Percentiles rank a stretch among this genome's conserved stretches.
Evolutionary conservation across 2,888 invertebrate genomes (phyloP).

Genomic region (Morpho deidamia): DNA sequence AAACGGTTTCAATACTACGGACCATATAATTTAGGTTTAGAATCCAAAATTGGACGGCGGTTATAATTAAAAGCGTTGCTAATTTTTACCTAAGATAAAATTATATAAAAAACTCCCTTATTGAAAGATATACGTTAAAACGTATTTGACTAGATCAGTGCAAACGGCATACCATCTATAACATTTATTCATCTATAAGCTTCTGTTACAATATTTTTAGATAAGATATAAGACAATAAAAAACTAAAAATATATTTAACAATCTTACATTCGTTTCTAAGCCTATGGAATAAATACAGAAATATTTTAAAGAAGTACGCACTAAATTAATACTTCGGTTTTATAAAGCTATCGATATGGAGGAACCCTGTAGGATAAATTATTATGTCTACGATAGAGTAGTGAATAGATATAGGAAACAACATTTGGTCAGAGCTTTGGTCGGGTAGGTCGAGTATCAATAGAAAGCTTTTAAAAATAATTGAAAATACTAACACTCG

Average conservation of each 20-base stretch:
- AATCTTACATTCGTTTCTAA: conserved; percentile 47
- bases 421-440: conserved; percentile 62
- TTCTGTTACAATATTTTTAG: conserved; percentile 19
- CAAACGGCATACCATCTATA: conserved; percentile 17
- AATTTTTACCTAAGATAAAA: conserved; percentile 16
- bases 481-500: conserved; percentile 50
- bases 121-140: conserved; percentile 3
- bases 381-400: conserved; percentile 56
- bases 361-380: conserved; percentile 75
- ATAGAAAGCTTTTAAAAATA: conserved; percentile 55
- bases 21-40: conserved; percentile 15
- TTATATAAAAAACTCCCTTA: conserved; percentile 13
- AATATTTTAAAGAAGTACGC: conserved; percentile 49
- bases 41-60: conserved; percentile 45
- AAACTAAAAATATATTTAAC: conserved; percentile 38
- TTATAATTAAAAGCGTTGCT: conserved; percentile 43
- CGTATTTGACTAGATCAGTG: conserved; percentile 24
- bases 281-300: conserved; percentile 66
- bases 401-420: conserved; percentile 63
- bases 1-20: background rate
- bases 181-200: conserved; percentile 16
- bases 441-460: conserved; percentile 54
- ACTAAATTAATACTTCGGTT: conserved; percentile 72
- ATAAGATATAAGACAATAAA: conserved; percentile 21
- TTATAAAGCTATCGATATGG: conserved; percentile 76